Conservation (phyloP, 2,113 vertebrate genomes). For the Plotosus lineatus region DNA sequence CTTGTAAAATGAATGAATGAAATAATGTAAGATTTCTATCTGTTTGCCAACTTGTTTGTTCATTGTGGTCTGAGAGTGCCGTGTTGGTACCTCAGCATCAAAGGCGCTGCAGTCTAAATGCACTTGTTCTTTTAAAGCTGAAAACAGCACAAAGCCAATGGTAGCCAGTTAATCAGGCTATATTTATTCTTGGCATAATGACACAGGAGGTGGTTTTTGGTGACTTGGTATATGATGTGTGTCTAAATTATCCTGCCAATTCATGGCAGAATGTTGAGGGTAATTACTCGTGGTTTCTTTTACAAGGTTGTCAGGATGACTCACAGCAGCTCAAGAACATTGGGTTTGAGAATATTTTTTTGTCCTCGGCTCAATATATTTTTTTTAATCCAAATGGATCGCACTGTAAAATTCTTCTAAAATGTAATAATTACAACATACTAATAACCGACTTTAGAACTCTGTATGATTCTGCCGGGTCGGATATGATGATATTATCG, state of each 20-base stretch:
- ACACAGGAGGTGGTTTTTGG: background rate
- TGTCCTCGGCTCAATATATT: background rate
- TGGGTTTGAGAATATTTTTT: slow-evolving; percentile 3
- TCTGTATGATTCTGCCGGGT: background rate
- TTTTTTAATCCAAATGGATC: background rate
- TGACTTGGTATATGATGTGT: background rate
- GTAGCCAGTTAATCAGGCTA: background rate
- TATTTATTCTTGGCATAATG: background rate
- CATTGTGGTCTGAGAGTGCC: background rate
- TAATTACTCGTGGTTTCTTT: slow-evolving; percentile 8
- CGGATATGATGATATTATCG: background rate
- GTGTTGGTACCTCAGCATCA: background rate
- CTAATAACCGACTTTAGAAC: background rate
- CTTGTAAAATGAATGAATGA: too few species aligned
- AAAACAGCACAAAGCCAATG: background rate
- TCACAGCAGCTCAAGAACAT: background rate
- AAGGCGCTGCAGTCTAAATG: background rate
- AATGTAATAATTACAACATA: background rate
- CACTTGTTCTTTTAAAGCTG: background rate
- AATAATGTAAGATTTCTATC: slow-evolving; percentile 9
- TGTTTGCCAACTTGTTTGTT: background rate
- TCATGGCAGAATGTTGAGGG: background rate
- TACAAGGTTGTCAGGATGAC: background rate
- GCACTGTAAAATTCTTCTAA: background rate
- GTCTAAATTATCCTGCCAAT: background rate